These are phyloP conservation scores for Hirtodrosophila histrioides DNA, from an alignment of 2,888 invertebrate genomes.

Conservation along the genomic window DNA sequence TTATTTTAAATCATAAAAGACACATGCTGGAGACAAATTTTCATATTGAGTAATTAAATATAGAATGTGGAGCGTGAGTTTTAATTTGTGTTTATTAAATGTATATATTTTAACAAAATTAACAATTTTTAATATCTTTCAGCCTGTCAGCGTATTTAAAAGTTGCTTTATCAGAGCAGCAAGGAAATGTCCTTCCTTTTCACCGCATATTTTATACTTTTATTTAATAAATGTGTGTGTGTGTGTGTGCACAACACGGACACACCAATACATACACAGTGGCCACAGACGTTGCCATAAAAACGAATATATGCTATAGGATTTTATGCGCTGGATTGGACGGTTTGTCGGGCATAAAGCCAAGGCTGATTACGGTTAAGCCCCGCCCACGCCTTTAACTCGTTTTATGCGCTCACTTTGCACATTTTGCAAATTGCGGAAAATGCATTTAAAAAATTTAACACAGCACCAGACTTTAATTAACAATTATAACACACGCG, in stretches of 20 bases:
- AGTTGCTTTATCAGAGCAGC: slow-evolving; percentile 18
- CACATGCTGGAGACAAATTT: too few species aligned
- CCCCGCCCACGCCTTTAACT: slow-evolving; percentile 12
- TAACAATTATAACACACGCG: slow-evolving; percentile 27
- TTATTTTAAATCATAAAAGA: too few species aligned
- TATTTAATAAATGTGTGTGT: slow-evolving; percentile 59
- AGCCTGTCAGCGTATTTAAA: slow-evolving; percentile 24
- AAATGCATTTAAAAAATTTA: slow-evolving; percentile 33
- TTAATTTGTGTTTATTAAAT: too few species aligned
- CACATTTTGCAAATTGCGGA: slow-evolving; percentile 21
- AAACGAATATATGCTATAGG: slow-evolving; percentile 47
- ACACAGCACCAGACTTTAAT: slow-evolving; percentile 51
- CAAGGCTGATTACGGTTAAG: slow-evolving; percentile 46
- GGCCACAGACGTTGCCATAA: slow-evolving; percentile 36
- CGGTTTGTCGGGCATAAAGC: slow-evolving; percentile 16
- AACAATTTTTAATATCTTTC: background rate
- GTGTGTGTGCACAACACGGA: slow-evolving; percentile 19
- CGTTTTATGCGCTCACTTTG: slow-evolving; percentile 13
- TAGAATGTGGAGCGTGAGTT: too few species aligned
- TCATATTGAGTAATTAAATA: too few species aligned
- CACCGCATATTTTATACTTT: slow-evolving; percentile 30
- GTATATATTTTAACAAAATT: too few species aligned
- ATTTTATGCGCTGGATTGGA: slow-evolving; percentile 4
- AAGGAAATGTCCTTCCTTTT: slow-evolving; percentile 13
- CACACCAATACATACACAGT: slow-evolving; percentile 6